A percentile compares a stretch with the other conserved stretches of the same genome.
Conservation (phyloP, 2,888 invertebrate species). For the Lapara coniferarum region DNA sequence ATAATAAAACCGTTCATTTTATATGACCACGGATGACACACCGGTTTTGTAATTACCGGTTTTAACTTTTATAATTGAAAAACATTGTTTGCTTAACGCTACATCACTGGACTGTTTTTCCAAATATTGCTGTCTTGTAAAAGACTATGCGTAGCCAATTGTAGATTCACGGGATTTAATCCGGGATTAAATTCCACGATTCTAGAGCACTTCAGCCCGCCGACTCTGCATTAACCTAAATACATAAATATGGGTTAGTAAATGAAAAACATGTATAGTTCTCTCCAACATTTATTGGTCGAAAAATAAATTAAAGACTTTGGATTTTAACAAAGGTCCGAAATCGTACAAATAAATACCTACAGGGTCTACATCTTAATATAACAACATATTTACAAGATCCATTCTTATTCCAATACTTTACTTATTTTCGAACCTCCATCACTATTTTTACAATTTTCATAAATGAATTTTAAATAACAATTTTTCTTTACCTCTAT, state of each 20-base stretch:
- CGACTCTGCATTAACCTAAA: too few species aligned
- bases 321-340: slow-evolving; percentile 83
- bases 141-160: too few species aligned
- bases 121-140: too few species aligned
- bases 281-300: slow-evolving; percentile 84
- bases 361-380: slow-evolving; percentile 74
- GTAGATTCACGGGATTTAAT: too few species aligned
- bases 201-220: too few species aligned
- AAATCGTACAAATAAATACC: slow-evolving; percentile 83
- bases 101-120: too few species aligned
- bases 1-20: too few species aligned
- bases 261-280: slow-evolving; percentile 61
- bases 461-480: slow-evolving; percentile 55
- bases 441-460: slow-evolving; percentile 60
- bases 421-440: slow-evolving; percentile 46
- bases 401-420: slow-evolving; percentile 53
- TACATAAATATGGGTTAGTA: slow-evolving; percentile 9
- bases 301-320: slow-evolving; percentile 84
- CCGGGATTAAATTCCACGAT: too few species aligned
- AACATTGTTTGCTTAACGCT: too few species aligned
- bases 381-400: slow-evolving; percentile 79
- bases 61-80: too few species aligned
- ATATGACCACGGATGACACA: too few species aligned
- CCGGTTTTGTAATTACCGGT: too few species aligned
- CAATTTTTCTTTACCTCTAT: slow-evolving; percentile 58